Conservation (phyloP, 2,113 vertebrate species). For the Eonycteris spelaea region DNA sequence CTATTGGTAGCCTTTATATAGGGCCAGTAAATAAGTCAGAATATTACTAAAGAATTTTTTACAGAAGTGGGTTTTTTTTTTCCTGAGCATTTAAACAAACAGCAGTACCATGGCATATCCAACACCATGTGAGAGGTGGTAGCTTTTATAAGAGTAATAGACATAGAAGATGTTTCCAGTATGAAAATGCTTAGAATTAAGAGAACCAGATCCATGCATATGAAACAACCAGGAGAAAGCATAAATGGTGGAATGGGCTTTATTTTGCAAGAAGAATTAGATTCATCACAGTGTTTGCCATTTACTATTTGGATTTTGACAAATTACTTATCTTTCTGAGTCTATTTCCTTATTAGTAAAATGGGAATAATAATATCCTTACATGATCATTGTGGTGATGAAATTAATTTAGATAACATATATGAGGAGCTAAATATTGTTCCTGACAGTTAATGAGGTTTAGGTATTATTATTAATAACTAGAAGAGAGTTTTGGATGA, state of each 20-base stretch:
- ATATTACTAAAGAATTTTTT: neutral
- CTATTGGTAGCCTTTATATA: neutral
- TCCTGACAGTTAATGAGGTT: neutral
- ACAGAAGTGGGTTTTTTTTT: neutral
- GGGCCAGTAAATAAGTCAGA: neutral
- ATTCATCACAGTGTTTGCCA: neutral
- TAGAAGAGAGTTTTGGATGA: neutral
- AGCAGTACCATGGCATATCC: neutral
- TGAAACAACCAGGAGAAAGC: neutral
- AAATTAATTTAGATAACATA: neutral
- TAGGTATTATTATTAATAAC: neutral
- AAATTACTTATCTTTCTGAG: neutral
- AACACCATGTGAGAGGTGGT: neutral
- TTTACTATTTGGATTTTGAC: neutral
- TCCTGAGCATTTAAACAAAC: neutral
- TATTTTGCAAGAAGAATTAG: neutral
- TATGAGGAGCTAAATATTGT: neutral
- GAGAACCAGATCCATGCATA: neutral
- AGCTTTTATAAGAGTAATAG: neutral
- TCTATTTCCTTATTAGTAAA: neutral
- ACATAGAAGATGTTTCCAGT: neutral
- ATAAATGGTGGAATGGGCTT: neutral
- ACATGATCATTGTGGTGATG: neutral
- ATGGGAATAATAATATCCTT: neutral
- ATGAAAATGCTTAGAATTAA: neutral